Percentiles rank a stretch among this genome's conserved stretches.
Evolutionary conservation across 2,797 vertebrate genomes (phyloP).

Genomic region (Sarcophilus harrisii): DNA sequence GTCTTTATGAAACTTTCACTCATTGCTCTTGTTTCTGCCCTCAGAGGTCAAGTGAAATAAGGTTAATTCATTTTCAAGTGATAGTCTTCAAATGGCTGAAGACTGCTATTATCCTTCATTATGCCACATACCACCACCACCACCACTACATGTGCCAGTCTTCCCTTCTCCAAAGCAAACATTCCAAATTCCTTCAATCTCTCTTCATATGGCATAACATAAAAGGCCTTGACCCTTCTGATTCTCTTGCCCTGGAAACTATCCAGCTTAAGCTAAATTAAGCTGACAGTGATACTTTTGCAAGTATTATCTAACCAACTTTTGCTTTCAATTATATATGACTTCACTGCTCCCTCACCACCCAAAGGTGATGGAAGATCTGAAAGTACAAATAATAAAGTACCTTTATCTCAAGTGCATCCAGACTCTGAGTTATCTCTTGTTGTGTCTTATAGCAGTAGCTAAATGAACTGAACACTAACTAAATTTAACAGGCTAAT

Average conservation of each 20-base stretch:
- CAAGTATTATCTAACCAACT: not conserved
- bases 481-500: conserved; percentile 73
- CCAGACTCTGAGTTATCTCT: not conserved
- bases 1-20: not conserved
- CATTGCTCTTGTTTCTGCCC: not conserved
- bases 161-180: not conserved
- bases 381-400: not conserved
- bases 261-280: not conserved
- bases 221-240: not conserved
- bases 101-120: not conserved
- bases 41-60: not conserved
- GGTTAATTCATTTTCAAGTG: not conserved
- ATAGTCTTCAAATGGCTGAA: not conserved
- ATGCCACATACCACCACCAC: not conserved
- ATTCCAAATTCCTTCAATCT: not conserved
- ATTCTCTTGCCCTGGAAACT: not conserved
- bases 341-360: not conserved
- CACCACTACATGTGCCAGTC: not conserved
- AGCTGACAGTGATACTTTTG: not conserved
- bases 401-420: not conserved
- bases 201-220: not conserved
- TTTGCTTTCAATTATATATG: not conserved
- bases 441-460: conserved; percentile 43
- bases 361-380: not conserved
- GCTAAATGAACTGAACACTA: conserved; percentile 70